phyloP scores from a whole-genome alignment of 2,113 vertebrate genomes.

The Paramormyrops kingsleyae region DNA sequence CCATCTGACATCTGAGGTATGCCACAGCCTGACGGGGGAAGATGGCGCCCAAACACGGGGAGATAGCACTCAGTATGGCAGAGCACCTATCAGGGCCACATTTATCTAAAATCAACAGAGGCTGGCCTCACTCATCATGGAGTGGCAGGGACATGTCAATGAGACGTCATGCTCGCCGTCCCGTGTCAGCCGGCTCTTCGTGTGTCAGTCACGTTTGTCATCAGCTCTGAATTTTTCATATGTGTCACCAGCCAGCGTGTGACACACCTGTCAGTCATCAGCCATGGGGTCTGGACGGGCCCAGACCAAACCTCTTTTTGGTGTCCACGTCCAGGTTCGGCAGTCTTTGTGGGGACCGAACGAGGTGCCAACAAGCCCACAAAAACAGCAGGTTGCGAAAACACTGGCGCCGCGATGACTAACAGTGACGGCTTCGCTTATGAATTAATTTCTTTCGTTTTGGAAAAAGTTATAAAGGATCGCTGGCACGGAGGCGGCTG shows the following conservation, averaged over 20 bases:
- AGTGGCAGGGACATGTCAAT: not conserved
- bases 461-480: not conserved
- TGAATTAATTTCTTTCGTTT: not conserved
- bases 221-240: not conserved
- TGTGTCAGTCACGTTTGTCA: not conserved
- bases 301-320: not conserved
- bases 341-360: not conserved
- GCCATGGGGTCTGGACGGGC: not conserved
- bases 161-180: not conserved
- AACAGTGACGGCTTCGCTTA: not conserved
- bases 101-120: not conserved
- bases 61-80: not conserved
- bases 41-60: not conserved
- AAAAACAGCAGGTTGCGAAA: not conserved
- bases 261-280: not conserved
- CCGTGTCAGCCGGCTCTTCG: not conserved
- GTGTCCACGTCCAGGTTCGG: not conserved
- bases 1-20: not conserved
- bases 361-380: not conserved
- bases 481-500: not conserved
- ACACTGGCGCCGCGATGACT: not conserved
- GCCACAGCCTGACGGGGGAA: not conserved
- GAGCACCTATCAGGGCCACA: too few species aligned
- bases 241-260: not conserved
- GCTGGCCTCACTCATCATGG: not conserved